These are phyloP conservation scores for Cettia cetti DNA, from an alignment of 2,113 vertebrate genomes.

Conservation along the genomic window DNA sequence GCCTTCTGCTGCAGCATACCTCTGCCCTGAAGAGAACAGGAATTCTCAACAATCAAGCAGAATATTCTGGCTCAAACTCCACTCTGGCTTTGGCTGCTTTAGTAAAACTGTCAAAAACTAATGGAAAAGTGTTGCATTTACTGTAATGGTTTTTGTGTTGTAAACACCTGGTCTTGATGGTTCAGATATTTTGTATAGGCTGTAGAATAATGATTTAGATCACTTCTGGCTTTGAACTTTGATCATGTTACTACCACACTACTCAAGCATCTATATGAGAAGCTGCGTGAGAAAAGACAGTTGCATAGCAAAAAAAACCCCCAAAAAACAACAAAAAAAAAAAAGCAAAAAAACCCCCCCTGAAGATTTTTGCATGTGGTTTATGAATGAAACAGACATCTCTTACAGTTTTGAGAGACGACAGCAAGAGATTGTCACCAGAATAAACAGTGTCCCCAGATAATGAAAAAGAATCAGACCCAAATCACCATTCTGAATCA, in stretches of 20 bases:
- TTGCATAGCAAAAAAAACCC: not conserved
- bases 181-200: not conserved
- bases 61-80: not conserved
- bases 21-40: not conserved
- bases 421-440: not conserved
- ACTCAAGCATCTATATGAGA: not conserved
- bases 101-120: constrained; percentile 18
- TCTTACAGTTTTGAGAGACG: not conserved
- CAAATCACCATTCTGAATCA: not conserved
- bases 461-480: not conserved
- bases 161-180: constrained; percentile 27
- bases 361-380: not conserved
- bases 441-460: not conserved
- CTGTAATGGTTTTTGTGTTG: not conserved
- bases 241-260: not conserved
- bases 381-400: not conserved
- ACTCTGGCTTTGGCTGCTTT: not conserved
- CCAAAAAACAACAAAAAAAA: too few relatives aligned
- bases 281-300: not conserved
- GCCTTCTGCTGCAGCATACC: not conserved
- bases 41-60: not conserved
- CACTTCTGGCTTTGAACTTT: not conserved
- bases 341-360: not conserved
- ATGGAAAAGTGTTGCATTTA: not conserved
- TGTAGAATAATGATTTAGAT: not conserved